Evolutionary conservation across 2,888 invertebrate species (phyloP).

Genomic region (Sipha maydis): DNA sequence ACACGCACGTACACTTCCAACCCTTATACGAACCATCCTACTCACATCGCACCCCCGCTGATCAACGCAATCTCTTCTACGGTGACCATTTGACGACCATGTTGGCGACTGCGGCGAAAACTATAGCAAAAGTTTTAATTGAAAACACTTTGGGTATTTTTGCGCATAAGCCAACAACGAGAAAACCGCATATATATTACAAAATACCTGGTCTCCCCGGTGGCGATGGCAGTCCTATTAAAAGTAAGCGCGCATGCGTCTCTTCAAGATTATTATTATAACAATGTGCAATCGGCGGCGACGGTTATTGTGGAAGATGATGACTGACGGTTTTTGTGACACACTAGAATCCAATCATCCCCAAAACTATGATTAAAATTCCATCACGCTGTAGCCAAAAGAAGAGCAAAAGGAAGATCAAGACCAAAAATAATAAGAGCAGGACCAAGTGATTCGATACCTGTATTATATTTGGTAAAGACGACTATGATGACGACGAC

Average conservation of each 20-base stretch:
- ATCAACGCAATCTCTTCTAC: background rate
- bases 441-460: background rate
- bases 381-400: background rate
- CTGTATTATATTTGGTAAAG: background rate
- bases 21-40: no score
- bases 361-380: background rate
- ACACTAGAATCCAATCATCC: background rate
- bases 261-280: background rate
- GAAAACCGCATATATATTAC: background rate
- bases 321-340: background rate
- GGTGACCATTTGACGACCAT: background rate
- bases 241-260: background rate
- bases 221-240: background rate
- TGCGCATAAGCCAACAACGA: conserved; percentile 6
- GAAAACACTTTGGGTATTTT: conserved; percentile 51
- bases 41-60: background rate
- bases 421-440: no score
- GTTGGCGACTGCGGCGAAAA: background rate
- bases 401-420: background rate
- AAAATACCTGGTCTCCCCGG: background rate
- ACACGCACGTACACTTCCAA: background rate
- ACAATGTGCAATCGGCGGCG: background rate
- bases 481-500: background rate
- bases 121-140: conserved; percentile 51
- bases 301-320: background rate